Percentiles rank a stretch among this genome's conserved stretches.
Conservation (phyloP, 2,113 vertebrate genomes). For the Tricholaema leucomelas region DNA sequence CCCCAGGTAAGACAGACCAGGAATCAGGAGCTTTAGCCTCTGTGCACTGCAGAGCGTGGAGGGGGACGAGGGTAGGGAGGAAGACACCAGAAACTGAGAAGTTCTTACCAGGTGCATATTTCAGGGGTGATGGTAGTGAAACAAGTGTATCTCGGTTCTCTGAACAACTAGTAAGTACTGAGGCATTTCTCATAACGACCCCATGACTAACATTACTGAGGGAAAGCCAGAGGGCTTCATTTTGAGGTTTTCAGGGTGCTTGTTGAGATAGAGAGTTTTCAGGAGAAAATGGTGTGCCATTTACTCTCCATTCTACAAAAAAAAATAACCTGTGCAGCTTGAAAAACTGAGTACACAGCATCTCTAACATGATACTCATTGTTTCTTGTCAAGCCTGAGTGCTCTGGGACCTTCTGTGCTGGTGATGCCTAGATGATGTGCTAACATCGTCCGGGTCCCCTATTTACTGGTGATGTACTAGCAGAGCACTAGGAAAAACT, state of each 20-base stretch:
- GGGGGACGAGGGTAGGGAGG: neutral
- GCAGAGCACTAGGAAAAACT: neutral
- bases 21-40: neutral
- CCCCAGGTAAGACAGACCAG: neutral
- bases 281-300: neutral
- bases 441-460: neutral
- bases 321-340: neutral
- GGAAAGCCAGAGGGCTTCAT: neutral
- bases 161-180: neutral
- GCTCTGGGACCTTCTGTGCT: neutral
- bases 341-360: neutral
- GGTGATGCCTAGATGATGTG: neutral
- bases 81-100: neutral
- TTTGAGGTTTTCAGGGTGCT: neutral
- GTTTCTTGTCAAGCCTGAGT: neutral
- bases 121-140: neutral
- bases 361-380: neutral
- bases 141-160: neutral
- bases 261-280: neutral
- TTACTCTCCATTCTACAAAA: neutral
- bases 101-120: neutral
- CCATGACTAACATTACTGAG: neutral
- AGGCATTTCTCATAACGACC: neutral
- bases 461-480: neutral
- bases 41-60: fast-evolving